Conservation (phyloP, 2,888 invertebrate species). For the Epinotia ramella region DNA sequence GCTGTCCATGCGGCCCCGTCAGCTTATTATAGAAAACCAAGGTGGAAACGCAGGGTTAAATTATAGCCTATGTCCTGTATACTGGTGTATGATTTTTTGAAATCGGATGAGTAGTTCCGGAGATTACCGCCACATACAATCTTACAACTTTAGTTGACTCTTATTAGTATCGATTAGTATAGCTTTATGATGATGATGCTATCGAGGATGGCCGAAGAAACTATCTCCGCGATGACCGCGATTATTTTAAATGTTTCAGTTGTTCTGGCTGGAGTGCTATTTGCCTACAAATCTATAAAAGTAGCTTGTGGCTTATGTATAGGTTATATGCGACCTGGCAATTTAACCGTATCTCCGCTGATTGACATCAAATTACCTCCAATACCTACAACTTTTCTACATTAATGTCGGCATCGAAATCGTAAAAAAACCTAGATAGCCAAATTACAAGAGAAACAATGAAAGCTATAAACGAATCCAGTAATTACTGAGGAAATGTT, state of each 20-base stretch:
- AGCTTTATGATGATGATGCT: too few species aligned
- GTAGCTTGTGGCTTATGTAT: not conserved
- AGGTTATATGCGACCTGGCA: not conserved
- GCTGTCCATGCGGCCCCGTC: too few species aligned
- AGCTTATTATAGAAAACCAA: too few species aligned
- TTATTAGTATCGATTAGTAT: too few species aligned
- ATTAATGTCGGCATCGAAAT: not conserved
- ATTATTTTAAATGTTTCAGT: not conserved
- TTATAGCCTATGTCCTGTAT: too few species aligned
- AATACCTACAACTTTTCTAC: not conserved
- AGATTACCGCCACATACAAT: too few species aligned
- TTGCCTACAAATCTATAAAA: not conserved
- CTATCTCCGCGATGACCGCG: too few species aligned
- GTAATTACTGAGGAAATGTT: slow-evolving; percentile 19
- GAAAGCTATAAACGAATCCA: slow-evolving; percentile 1
- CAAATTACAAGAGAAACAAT: slow-evolving; percentile 18
- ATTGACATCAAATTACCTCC: not conserved
- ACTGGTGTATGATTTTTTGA: too few species aligned
- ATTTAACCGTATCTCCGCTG: not conserved
- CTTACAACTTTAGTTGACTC: too few species aligned
- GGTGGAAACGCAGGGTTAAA: too few species aligned
- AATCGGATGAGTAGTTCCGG: too few species aligned
- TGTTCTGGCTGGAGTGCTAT: not conserved
- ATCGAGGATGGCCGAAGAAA: too few species aligned
- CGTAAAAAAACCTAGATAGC: not conserved